Evolutionary conservation across 2,797 vertebrate genomes (phyloP).

Genomic region (Anguilla marmorata): DNA sequence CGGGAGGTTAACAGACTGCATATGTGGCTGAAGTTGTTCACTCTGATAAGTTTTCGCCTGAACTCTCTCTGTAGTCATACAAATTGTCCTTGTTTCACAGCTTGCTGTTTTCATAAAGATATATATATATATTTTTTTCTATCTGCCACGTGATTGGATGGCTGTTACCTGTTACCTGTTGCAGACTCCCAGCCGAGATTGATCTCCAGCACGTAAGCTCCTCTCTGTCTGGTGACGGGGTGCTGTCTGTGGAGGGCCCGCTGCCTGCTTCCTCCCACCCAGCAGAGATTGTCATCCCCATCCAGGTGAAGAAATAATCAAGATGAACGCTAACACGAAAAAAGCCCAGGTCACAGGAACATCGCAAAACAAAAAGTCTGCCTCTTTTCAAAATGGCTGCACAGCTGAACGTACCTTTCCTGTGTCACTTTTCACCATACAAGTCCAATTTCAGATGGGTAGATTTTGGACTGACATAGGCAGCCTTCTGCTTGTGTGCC

Average conservation of each 20-base stretch:
- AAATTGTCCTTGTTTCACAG: not conserved
- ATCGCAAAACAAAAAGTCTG: not conserved
- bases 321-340: not conserved
- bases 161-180: constrained; percentile 17
- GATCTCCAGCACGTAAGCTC: constrained; percentile 59
- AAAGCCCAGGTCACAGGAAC: not conserved
- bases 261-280: constrained; percentile 54
- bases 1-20: not conserved
- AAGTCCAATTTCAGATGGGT: not conserved
- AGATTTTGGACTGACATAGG: not conserved
- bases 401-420: not conserved
- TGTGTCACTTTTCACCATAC: not conserved
- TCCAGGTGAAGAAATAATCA: constrained; percentile 60
- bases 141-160: constrained; percentile 3
- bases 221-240: constrained; percentile 65
- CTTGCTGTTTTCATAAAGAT: not conserved
- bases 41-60: not conserved
- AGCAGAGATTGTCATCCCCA: constrained; percentile 60
- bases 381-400: not conserved
- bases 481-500: not conserved
- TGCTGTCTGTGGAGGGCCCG: constrained; percentile 70
- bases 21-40: not conserved
- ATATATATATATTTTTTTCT: not conserved
- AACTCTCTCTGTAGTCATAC: not conserved
- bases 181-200: constrained; percentile 67